Conservation (phyloP, 2,113 vertebrate species). For the Balaenoptera acutorostrata region DNA sequence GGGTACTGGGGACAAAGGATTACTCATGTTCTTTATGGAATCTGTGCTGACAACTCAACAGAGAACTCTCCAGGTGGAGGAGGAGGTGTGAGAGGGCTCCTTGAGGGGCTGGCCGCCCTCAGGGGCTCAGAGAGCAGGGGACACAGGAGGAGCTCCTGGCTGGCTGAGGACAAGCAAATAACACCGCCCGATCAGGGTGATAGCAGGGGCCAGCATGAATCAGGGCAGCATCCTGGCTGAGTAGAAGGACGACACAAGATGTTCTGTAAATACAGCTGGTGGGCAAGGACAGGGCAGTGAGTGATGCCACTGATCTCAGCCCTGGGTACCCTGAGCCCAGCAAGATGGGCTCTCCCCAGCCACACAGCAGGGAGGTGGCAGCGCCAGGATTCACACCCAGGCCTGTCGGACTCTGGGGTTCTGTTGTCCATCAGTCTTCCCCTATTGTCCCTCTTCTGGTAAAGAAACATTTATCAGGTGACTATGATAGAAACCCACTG, state of each 20-base stretch:
- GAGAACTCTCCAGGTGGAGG: not conserved
- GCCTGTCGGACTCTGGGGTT: not conserved
- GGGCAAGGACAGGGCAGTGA: fast-evolving
- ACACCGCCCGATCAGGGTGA: not conserved
- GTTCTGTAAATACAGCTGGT: not conserved
- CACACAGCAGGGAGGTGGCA: not conserved
- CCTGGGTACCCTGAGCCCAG: fast-evolving
- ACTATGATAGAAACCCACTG: not conserved
- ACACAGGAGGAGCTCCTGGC: not conserved
- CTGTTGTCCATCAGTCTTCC: not conserved
- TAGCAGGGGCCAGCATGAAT: not conserved
- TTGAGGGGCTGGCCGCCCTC: not conserved
- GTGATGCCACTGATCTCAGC: no score
- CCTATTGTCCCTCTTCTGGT: not conserved
- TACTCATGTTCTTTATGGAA: not conserved
- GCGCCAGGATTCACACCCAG: not conserved
- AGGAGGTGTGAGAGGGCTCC: not conserved
- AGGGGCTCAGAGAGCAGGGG: fast-evolving
- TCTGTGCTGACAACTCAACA: not conserved
- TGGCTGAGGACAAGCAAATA: not conserved
- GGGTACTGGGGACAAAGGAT: not conserved
- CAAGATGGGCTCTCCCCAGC: fast-evolving
- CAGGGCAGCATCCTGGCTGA: not conserved
- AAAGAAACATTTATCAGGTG: not conserved
- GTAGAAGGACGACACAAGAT: not conserved